These are phyloP conservation scores for Pseudomyrmex gracilis DNA, from an alignment of 1,140 invertebrate genomes.

Conservation along the genomic window DNA sequence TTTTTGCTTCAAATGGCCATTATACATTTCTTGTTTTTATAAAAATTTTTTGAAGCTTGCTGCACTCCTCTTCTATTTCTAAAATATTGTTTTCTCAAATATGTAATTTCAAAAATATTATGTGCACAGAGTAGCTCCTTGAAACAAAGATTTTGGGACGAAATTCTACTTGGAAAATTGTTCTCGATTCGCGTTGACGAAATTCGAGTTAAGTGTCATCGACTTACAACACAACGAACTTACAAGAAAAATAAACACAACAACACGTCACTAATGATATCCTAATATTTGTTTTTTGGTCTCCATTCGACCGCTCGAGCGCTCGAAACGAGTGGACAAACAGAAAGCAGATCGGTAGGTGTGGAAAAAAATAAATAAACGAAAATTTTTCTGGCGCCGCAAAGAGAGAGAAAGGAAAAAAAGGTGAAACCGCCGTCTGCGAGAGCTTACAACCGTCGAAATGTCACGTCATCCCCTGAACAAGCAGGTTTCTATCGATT, in stretches of 20 bases:
- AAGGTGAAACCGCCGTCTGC: slow-evolving; percentile 3
- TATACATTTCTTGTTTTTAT: no score
- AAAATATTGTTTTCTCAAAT: neutral
- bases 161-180: neutral
- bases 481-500: slow-evolving; percentile 72
- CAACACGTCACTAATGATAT: neutral
- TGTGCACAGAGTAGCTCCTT: neutral
- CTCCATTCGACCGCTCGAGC: neutral
- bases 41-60: no score
- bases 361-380: slow-evolving; percentile 30
- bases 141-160: neutral
- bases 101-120: neutral
- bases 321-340: neutral
- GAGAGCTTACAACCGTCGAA: slow-evolving; percentile 52
- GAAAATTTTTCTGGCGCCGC: neutral
- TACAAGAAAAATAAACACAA: neutral
- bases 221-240: neutral
- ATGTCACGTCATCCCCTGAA: slow-evolving; percentile 44
- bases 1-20: no score
- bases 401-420: neutral
- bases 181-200: neutral
- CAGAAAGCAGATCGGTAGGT: neutral
- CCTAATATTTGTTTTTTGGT: neutral
- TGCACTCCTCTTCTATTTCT: no score
- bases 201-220: neutral